Conservation (phyloP, 2,797 vertebrate genomes). For the Pelodytes ibericus region DNA sequence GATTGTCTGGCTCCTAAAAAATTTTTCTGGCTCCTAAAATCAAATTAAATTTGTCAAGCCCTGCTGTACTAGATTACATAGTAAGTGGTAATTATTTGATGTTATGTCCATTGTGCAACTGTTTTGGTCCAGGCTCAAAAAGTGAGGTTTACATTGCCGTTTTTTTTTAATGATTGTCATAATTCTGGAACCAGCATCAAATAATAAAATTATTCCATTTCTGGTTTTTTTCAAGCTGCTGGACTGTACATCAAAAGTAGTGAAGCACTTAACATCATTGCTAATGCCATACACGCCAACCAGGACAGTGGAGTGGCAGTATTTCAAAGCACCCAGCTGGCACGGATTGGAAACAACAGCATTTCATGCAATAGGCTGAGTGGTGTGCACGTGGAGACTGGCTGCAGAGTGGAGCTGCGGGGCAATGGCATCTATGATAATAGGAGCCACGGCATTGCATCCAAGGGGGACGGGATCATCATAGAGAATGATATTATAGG, state of each 20-base stretch:
- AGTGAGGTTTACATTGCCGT: too few relatives aligned
- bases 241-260: constrained; percentile 90
- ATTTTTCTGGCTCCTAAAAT: too few relatives aligned
- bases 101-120: too few relatives aligned
- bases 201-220: not conserved
- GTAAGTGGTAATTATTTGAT: too few relatives aligned
- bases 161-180: too few relatives aligned
- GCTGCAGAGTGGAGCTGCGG: constrained; percentile 84
- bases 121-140: too few relatives aligned
- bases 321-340: constrained; percentile 86
- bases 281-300: constrained; percentile 84
- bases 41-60: too few relatives aligned
- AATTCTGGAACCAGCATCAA: not conserved
- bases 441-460: constrained; percentile 79
- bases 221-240: constrained; percentile 70
- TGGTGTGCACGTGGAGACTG: constrained; percentile 80
- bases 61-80: too few relatives aligned
- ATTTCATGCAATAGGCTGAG: constrained; percentile 80
- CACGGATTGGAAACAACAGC: constrained; percentile 83
- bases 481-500: constrained; percentile 87
- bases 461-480: constrained; percentile 80
- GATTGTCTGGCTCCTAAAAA: too few relatives aligned
- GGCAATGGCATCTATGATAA: constrained; percentile 91
- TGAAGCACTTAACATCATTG: constrained; percentile 81
- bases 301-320: constrained; percentile 78